Evolutionary conservation across 1,140 invertebrate genomes (phyloP).

Genomic region (Globodera rostochiensis): DNA sequence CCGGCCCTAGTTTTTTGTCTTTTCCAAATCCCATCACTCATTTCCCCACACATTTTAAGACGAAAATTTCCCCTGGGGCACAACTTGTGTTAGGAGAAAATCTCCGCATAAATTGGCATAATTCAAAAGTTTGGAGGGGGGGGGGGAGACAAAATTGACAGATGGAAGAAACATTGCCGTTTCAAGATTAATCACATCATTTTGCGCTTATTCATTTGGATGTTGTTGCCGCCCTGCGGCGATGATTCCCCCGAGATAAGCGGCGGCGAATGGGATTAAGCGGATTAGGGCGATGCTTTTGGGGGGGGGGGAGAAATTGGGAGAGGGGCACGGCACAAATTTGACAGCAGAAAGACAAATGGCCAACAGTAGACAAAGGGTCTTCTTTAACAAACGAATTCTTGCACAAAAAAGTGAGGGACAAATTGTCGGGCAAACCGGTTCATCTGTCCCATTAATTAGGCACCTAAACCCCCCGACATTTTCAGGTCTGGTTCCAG

Average conservation of each 20-base stretch:
- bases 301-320: neutral
- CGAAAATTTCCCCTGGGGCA: neutral
- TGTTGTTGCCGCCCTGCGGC: neutral
- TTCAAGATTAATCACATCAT: neutral
- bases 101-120: neutral
- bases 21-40: neutral
- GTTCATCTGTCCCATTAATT: too few relatives aligned
- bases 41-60: neutral
- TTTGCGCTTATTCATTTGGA: neutral
- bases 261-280: neutral
- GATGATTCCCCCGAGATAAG: conserved; percentile 9
- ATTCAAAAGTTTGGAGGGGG: neutral
- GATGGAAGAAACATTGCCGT: neutral
- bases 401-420: too few relatives aligned
- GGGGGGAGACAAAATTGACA: neutral
- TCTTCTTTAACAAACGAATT: neutral
- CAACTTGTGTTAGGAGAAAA: neutral
- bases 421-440: too few relatives aligned
- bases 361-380: neutral
- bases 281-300: neutral
- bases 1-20: neutral
- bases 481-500: conserved; percentile 46
- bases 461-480: too few relatives aligned
- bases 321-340: too few relatives aligned
- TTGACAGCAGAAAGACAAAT: neutral